Conservation (phyloP, 1,140 invertebrate species). For the Sitodiplosis mosellana region DNA sequence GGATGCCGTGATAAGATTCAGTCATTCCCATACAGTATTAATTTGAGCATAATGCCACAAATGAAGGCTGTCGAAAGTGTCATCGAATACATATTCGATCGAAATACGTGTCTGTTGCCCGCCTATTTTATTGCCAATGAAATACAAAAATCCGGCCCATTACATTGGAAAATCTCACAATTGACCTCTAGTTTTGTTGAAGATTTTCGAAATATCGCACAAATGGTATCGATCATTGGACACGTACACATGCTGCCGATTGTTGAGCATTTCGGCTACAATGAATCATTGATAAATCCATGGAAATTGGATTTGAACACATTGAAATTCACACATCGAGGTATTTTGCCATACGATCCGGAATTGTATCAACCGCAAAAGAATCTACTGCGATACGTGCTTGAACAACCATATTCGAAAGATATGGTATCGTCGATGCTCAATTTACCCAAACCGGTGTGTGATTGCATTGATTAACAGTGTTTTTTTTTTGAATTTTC, state of each 20-base stretch:
- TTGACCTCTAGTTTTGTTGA: constrained; percentile 77
- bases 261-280: constrained; percentile 80
- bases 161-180: constrained; percentile 80
- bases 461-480: too few relatives aligned
- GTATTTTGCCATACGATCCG: constrained; percentile 78
- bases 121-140: constrained; percentile 91
- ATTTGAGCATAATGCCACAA: constrained; percentile 61
- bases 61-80: constrained; percentile 61
- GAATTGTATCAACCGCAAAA: constrained; percentile 82
- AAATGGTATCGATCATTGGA: constrained; percentile 88
- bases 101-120: constrained; percentile 78
- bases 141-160: constrained; percentile 76
- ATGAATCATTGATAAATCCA: constrained; percentile 70
- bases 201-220: constrained; percentile 76
- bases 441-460: too few relatives aligned
- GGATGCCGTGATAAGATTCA: constrained; percentile 78
- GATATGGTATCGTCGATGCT: constrained; percentile 48
- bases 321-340: constrained; percentile 76
- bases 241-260: constrained; percentile 81
- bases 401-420: constrained; percentile 87
- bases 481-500: too few relatives aligned
- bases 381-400: constrained; percentile 66
- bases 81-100: constrained; percentile 76
- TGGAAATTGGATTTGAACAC: constrained; percentile 80
- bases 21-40: constrained; percentile 51